A percentile compares a stretch with the other conserved stretches of the same genome.
Evolutionary conservation across 2,888 invertebrate genomes (phyloP).

Genomic region (Anorthoa munda): DNA sequence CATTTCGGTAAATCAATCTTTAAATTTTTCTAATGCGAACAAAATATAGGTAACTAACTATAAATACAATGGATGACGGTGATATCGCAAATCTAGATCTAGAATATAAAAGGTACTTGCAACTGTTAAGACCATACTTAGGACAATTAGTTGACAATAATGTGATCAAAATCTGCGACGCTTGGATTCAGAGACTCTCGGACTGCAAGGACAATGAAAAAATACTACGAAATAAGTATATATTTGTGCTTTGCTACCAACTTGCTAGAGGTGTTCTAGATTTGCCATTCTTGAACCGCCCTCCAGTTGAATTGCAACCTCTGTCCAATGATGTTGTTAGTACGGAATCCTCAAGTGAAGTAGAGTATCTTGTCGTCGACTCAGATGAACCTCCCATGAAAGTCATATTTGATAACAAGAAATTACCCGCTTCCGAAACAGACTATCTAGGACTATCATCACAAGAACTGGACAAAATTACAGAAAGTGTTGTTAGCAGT

Average conservation of each 20-base stretch:
- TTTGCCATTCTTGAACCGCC: constrained; percentile 79
- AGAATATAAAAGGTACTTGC: constrained; percentile 84
- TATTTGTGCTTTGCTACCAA: constrained; percentile 84
- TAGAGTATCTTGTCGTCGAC: constrained; percentile 77
- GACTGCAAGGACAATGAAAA: constrained; percentile 79
- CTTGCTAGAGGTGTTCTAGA: constrained; percentile 81
- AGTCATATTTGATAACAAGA: constrained; percentile 71
- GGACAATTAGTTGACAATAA: constrained; percentile 77
- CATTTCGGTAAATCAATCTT: constrained; percentile 48
- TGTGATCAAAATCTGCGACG: constrained; percentile 79
- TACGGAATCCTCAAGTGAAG: constrained; percentile 77
- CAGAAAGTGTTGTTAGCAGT: constrained; percentile 61
- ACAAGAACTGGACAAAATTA: constrained; percentile 62
- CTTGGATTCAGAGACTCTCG: constrained; percentile 85
- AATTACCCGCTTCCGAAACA: constrained; percentile 66
- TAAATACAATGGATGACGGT: constrained; percentile 76
- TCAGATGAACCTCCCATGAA: constrained; percentile 73
- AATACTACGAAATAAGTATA: constrained; percentile 81
- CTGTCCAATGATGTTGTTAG: constrained; percentile 75
- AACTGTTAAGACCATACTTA: constrained; percentile 83
- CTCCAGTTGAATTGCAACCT: constrained; percentile 73
- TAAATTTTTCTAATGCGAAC: constrained; percentile 26
- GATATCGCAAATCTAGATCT: constrained; percentile 76
- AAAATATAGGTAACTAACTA: neutral
- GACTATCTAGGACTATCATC: constrained; percentile 66